These are phyloP conservation scores for Diachasmimorpha longicaudata DNA, from an alignment of 1,140 invertebrate genomes.

Conservation along the genomic window DNA sequence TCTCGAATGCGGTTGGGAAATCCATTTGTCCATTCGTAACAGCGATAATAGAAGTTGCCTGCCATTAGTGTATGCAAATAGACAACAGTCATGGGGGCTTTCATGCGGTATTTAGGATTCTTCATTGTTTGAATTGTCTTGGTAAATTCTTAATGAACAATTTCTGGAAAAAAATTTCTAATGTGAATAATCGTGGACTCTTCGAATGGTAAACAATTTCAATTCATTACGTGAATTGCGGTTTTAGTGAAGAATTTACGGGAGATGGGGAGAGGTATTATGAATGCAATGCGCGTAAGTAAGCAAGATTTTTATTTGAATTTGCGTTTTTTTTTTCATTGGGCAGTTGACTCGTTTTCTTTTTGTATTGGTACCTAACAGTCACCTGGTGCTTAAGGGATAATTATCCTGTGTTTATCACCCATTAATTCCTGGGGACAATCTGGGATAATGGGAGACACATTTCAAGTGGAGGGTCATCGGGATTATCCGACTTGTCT, in stretches of 20 bases:
- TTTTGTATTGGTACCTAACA: background rate
- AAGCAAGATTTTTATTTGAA: background rate
- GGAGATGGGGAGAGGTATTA: background rate
- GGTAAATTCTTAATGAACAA: background rate
- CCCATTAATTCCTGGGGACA: background rate
- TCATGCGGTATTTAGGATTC: background rate
- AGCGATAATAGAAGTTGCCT: constrained; percentile 17
- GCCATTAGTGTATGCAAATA: constrained; percentile 19
- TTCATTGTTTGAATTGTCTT: background rate
- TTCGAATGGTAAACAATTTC: background rate
- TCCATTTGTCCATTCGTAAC: constrained; percentile 16
- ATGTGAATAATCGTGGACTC: background rate
- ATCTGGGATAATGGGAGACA: background rate
- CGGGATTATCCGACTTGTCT: constrained; percentile 3
- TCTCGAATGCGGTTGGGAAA: constrained; percentile 23
- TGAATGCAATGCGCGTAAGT: background rate
- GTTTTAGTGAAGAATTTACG: background rate
- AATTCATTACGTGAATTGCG: background rate
- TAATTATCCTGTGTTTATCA: constrained; percentile 4
- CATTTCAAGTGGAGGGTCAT: background rate
- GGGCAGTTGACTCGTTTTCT: background rate
- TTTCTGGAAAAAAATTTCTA: background rate
- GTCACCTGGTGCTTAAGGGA: constrained; percentile 4
- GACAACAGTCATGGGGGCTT: background rate
- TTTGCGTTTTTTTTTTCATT: background rate